Conservation (phyloP, 2,113 vertebrate genomes). For the Forbesichthys papilliferus region DNA sequence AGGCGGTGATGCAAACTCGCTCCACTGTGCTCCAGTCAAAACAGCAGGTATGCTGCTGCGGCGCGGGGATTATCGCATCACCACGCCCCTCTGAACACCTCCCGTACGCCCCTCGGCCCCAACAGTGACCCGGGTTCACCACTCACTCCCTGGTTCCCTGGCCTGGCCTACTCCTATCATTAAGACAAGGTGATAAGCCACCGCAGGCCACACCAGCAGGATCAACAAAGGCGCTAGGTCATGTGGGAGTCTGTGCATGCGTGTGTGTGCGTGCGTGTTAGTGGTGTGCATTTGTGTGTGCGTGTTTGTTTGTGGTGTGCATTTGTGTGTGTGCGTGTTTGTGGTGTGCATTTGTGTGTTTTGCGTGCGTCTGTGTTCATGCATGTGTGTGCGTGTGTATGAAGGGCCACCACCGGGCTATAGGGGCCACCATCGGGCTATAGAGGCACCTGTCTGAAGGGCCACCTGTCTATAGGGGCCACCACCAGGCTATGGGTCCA, state of each 20-base stretch:
- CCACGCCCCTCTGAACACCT: not conserved
- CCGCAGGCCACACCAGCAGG: conserved; percentile 62
- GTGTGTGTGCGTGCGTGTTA: conserved; percentile 45
- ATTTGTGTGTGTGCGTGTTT: not conserved
- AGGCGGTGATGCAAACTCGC: conserved; percentile 12
- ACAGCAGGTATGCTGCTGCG: too few relatives aligned
- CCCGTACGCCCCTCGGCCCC: not conserved
- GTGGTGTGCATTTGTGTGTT: too few relatives aligned
- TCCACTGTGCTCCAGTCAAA: too few relatives aligned
- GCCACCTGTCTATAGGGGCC: conserved; percentile 75
- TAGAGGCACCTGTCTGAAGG: not conserved
- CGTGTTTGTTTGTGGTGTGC: not conserved
- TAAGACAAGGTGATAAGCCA: not conserved
- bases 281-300: not conserved
- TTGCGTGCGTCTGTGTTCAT: too few relatives aligned
- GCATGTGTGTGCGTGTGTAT: too few relatives aligned
- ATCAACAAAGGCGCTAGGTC: conserved; percentile 56
- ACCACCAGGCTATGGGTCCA: conserved; percentile 61
- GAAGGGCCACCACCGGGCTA: too few relatives aligned
- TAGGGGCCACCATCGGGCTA: not conserved
- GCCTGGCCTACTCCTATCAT: conserved; percentile 62
- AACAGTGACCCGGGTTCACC: conserved; percentile 70
- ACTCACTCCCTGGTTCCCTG: conserved; percentile 98
- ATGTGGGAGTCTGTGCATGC: not conserved
- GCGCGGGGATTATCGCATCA: too few relatives aligned